Evolutionary conservation across 35 echinoderm and acorn worm species (phyloP), one percentile per base, ranked within the genome.

Genomic region (Apostichopus japonicus): DNA sequence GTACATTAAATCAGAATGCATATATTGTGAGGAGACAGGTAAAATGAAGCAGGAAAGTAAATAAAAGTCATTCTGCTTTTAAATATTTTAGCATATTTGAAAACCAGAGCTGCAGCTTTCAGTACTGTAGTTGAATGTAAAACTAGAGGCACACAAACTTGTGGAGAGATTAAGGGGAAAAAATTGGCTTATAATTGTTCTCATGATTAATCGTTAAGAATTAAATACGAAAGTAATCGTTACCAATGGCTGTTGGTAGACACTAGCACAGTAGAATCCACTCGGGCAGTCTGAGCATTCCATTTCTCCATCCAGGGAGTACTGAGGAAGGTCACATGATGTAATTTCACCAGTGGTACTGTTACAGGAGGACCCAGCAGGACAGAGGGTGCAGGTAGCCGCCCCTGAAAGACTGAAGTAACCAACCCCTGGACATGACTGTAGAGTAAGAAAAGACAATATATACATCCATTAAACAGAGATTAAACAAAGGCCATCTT

Each of bases 381-480:
- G 97, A 89, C 97, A 98, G 8, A 98, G 15, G 11, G 94, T 96
- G 88, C 97, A 98, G 19, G 94, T 90, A 15, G 84, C 91, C 10
- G 93, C 63, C 17, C 93, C 94, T 25, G 62, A 79, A 16, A 92
- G 55, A 87, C 94, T 94, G 79, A 93, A 95, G 70, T 96, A 94
- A 3, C 95, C 94, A 93, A 16, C 92, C 53, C 70, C 83, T 16
- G 92, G 88, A 88, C 97, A 98, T 54, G 93, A 19, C 97, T 98
- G 88, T 23, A 54, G 63, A 77, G 92, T 23, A 87, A 53, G 6
- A 79, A 53, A 55, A 56, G 65, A 83, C 16, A 62, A 94, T 27
- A 44, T 44, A 33, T 33, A 33, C 2, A 33, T 33, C 27, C 27
- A 33, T 33, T 33, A 1, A 1, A 33, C 27, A 33, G 27, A 33